A percentile compares a stretch with the other conserved stretches of the same genome.
These are phyloP conservation scores for Danaus chrysippus DNA, from an alignment of 2,888 invertebrate species.

Conservation along the genomic window DNA sequence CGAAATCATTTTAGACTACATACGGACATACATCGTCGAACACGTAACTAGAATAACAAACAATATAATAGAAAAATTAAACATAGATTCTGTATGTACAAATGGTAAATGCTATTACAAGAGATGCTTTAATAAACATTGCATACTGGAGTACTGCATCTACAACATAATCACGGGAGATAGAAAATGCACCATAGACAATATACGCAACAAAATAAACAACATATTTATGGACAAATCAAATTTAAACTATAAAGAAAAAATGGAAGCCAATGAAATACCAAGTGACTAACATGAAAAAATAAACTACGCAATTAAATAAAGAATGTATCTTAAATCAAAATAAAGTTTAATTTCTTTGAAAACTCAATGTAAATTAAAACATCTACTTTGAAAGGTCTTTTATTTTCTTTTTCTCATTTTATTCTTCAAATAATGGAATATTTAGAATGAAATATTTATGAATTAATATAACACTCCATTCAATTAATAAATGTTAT, in stretches of 20 bases:
- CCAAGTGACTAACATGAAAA: slow-evolving; percentile 35
- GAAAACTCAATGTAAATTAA: no score
- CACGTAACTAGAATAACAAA: slow-evolving; percentile 50
- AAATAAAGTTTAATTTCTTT: no score
- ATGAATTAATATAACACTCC: no score
- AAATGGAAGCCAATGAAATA: slow-evolving; percentile 43
- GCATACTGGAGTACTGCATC: slow-evolving; percentile 45
- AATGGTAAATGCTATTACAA: slow-evolving; percentile 53
- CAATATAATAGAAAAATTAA: slow-evolving; percentile 42
- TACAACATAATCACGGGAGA: slow-evolving; percentile 47
- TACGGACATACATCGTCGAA: slow-evolving; percentile 42
- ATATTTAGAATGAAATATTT: no score
- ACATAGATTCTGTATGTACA: slow-evolving; percentile 47
- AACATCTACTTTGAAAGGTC: no score
- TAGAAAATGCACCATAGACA: slow-evolving; percentile 41
- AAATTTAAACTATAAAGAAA: slow-evolving; percentile 27
- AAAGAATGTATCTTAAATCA: background rate
- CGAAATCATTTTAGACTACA: slow-evolving; percentile 39
- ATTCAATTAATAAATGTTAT: no score
- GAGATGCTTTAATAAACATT: slow-evolving; percentile 41
- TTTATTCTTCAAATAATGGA: no score
- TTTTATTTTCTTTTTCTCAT: no score
- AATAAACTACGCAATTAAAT: background rate
- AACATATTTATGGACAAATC: background rate
- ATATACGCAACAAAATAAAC: slow-evolving; percentile 27